Evolutionary conservation across 2,113 vertebrate genomes (phyloP), one percentile per base, ranked within the genome.

Genomic region (Myrmecophaga tridactyla): DNA sequence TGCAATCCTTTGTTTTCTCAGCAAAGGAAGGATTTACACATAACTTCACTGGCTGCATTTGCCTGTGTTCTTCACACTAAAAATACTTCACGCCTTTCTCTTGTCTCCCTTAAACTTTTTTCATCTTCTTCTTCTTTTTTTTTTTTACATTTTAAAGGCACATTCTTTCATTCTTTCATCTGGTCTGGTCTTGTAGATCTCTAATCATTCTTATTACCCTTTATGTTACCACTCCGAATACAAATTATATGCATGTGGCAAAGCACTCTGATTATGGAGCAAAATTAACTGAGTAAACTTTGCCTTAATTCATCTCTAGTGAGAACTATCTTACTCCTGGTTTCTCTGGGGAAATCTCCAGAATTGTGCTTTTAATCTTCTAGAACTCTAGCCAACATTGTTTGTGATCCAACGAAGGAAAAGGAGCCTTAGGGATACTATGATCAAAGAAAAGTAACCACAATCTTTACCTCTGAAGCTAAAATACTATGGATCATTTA

Each of bases 211-310:
- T n/a, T 73, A 72, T 27, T 94, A 81, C 1, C 80, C 43, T 84
- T 84, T 23, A 48, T 67, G 34, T 51, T 91, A 62, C 48, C 7
- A 81, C 12, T 70, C 69, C 63, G 60, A 65, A 95, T 58, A 12
- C 63, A 83, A 92, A 76, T 62, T 7, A 78, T 69, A 81, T 94
- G 89, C 41, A 75, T 56, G 11, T 82, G 46, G n/a, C 34, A 90
- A 90, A 94, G 15, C 87, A 80, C 53, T 95, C n/a, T 53, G 48
- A 80, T 65, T 29, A 70, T 27, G 12, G 58, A 4, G 18, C 41
- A 90, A 92, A 90, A 94, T 88, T 46, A 84, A 88, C n/a, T 65
- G 60, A 93, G 43, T 56, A 76, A 97, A 89, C 72, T 56, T 23
- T 92, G 4, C 34, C 65, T 86, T 93, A 41, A 63, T 69, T 94